Evolutionary conservation across 2,113 vertebrate species (phyloP).

Genomic region (Chroicocephalus ridibundus): DNA sequence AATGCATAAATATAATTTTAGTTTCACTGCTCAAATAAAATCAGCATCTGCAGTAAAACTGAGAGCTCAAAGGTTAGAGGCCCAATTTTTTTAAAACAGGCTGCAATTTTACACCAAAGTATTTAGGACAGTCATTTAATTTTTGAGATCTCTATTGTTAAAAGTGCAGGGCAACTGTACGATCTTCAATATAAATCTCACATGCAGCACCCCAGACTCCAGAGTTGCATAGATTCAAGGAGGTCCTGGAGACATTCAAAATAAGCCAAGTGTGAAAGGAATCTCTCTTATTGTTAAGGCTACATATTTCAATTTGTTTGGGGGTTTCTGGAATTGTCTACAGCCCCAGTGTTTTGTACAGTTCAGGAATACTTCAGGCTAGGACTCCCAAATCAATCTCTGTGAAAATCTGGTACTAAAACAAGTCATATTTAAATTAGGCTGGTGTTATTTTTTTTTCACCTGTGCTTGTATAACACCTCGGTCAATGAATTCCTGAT

Average conservation of each 20-base stretch:
- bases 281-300: background rate
- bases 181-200: background rate
- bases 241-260: background rate
- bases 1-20: background rate
- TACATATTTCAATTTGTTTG: background rate
- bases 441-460: background rate
- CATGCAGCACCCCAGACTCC: background rate
- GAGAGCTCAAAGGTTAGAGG: background rate
- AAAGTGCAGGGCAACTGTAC: background rate
- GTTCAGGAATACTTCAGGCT: background rate
- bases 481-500: background rate
- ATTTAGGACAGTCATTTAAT: background rate
- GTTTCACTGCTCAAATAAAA: background rate
- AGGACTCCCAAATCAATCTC: background rate
- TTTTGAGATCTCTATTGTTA: background rate
- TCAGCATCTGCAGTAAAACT: background rate
- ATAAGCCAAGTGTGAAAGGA: background rate
- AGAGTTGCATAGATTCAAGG: background rate
- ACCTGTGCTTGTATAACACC: background rate
- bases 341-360: background rate
- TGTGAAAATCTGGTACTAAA: background rate
- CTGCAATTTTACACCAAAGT: background rate
- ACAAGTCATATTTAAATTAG: background rate
- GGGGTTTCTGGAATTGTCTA: background rate
- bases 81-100: background rate